A percentile compares a stretch with the other conserved stretches of the same genome.
phyloP scores from a whole-genome alignment of 2,888 invertebrate genomes.

The Deilephila porcellus region DNA sequence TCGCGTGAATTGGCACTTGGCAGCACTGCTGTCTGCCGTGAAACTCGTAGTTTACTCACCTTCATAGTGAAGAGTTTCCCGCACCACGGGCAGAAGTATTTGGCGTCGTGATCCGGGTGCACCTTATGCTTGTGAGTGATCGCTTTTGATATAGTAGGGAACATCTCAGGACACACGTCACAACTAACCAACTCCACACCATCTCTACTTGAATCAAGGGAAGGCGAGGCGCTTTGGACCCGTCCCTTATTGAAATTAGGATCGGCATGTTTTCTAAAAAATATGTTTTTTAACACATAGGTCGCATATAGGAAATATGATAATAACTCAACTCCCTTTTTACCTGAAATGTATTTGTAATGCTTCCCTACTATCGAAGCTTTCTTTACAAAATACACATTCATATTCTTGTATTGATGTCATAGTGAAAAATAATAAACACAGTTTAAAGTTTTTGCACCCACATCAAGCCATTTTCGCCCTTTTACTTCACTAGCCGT shows the following conservation, averaged over 20 bases:
- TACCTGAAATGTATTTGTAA: constrained; percentile 87
- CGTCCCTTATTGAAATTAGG: constrained; percentile 80
- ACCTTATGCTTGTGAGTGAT: constrained; percentile 88
- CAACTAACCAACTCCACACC: constrained; percentile 76
- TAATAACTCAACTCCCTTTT: constrained; percentile 29
- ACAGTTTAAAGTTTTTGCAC: constrained; percentile 2
- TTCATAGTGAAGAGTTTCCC: constrained; percentile 88
- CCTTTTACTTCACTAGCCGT: neutral
- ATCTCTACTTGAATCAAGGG: constrained; percentile 56
- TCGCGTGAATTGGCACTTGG: constrained; percentile 36
- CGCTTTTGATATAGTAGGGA: constrained; percentile 85
- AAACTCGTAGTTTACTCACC: constrained; percentile 58
- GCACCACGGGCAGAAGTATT: constrained; percentile 88
- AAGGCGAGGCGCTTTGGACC: constrained; percentile 52
- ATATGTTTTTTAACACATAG: constrained; percentile 27
- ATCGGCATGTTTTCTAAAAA: constrained; percentile 85
- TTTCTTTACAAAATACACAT: constrained; percentile 85
- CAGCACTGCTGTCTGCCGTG: constrained; percentile 22
- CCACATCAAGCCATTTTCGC: constrained; percentile 2
- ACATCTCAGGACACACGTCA: constrained; percentile 85
- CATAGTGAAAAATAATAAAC: constrained; percentile 48
- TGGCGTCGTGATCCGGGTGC: constrained; percentile 86
- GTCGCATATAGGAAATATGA: constrained; percentile 23
- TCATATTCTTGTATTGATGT: constrained; percentile 67
- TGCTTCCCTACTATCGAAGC: constrained; percentile 83